These are phyloP conservation scores for Microcebus ravelobensis DNA, from an alignment of 2,113 vertebrate species.

Conservation along the genomic window DNA sequence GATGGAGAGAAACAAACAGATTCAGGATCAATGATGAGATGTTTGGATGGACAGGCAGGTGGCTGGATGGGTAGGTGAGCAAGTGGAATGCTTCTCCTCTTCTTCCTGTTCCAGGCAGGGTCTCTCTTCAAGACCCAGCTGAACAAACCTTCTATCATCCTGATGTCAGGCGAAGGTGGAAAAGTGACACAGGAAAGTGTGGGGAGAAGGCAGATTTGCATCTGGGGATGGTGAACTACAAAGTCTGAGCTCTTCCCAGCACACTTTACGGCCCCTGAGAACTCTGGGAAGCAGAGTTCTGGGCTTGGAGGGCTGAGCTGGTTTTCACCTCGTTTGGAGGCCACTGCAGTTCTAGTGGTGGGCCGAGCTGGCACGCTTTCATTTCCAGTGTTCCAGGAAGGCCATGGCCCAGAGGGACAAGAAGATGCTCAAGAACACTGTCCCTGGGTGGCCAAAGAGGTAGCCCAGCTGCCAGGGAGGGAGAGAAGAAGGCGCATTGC, in stretches of 20 bases:
- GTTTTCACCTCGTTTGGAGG: slow-evolving; percentile 86
- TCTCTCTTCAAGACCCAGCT: background rate
- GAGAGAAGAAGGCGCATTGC: background rate
- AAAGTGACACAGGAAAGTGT: background rate
- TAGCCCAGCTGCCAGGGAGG: slow-evolving; percentile 84
- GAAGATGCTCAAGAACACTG: slow-evolving; percentile 90
- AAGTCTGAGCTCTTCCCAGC: background rate
- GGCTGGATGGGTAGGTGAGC: background rate
- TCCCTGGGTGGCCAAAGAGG: slow-evolving; percentile 88
- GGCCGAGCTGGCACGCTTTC: slow-evolving; percentile 87
- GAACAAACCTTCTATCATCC: background rate
- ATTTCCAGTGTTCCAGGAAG: slow-evolving; percentile 90
- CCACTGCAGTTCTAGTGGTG: slow-evolving; percentile 90
- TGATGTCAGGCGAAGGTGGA: background rate
- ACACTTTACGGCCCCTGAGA: background rate
- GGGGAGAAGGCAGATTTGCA: background rate
- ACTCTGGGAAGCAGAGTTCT: background rate
- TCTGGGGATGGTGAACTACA: background rate
- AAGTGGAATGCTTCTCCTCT: background rate
- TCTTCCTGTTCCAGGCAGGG: background rate
- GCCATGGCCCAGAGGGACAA: slow-evolving; percentile 90
- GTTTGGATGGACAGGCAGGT: background rate
- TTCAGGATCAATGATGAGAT: background rate
- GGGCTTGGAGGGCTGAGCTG: background rate
- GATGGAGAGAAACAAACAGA: background rate